Conservation (phyloP, 2,888 invertebrate species). For the Eueremaeus valkanovi region DNA sequence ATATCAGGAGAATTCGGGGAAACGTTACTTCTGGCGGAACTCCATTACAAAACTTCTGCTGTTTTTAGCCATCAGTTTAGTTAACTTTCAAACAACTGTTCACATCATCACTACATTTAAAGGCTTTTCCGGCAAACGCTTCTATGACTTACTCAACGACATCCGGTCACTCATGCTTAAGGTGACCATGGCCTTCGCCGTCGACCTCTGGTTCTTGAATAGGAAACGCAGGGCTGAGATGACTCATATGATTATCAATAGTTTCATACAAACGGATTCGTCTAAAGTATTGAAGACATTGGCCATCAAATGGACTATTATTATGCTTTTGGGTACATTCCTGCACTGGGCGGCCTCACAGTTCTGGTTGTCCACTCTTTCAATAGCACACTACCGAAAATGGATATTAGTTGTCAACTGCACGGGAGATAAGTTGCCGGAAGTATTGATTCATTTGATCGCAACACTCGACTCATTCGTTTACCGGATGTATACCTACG, state of each 20-base stretch:
- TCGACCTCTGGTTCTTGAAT: conserved; percentile 37
- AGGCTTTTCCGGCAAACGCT: conserved; percentile 7
- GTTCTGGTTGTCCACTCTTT: conserved; percentile 37
- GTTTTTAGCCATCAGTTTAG: conserved; percentile 30
- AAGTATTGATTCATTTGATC: conserved; percentile 36
- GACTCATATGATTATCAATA: conserved; percentile 34
- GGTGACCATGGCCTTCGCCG: conserved; percentile 38
- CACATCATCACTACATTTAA: conserved; percentile 13
- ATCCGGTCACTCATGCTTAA: conserved; percentile 36
- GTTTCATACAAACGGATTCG: conserved; percentile 16
- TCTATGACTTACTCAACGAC: conserved; percentile 33
- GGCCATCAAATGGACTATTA: conserved; percentile 31
- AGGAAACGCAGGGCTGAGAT: conserved; percentile 14
- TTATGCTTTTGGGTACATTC: conserved; percentile 29
- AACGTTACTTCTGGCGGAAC: conserved; percentile 28
- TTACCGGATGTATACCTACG: conserved; percentile 39
- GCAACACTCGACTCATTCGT: conserved; percentile 39
- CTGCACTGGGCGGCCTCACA: conserved; percentile 37
- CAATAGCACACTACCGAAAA: conserved; percentile 29
- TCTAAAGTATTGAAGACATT: neutral
- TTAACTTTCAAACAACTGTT: conserved; percentile 26
- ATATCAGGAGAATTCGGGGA: conserved; percentile 28
- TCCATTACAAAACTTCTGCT: conserved; percentile 32
- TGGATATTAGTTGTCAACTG: conserved; percentile 38
- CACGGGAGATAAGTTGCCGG: conserved; percentile 29